Evolutionary conservation across 2,888 invertebrate species (phyloP).

Genomic region (Eupithecia insigniata): DNA sequence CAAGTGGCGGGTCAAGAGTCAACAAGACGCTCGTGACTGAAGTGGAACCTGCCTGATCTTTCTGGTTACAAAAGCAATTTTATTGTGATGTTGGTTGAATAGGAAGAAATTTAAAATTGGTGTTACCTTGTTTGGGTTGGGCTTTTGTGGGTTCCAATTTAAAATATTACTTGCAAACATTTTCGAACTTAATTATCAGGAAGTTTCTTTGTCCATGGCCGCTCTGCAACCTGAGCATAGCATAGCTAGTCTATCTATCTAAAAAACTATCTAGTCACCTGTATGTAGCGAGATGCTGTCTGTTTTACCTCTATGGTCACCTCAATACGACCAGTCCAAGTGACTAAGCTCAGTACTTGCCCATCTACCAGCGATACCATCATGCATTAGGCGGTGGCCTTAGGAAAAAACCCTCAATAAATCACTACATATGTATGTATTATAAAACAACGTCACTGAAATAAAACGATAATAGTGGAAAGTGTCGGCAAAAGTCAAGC

Average conservation of each 20-base stretch:
- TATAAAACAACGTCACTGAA: too few species aligned
- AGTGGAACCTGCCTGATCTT: neutral
- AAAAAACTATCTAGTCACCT: neutral
- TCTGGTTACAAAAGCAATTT: conserved; percentile 6
- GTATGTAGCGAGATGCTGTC: neutral
- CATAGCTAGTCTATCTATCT: too few species aligned
- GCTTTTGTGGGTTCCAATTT: neutral
- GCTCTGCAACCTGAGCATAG: too few species aligned
- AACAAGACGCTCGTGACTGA: conserved; percentile 22
- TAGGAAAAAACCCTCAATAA: too few species aligned
- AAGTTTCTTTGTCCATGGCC: too few species aligned
- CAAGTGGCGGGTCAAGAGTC: conserved; percentile 23
- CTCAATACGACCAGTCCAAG: neutral
- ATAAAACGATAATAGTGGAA: too few species aligned
- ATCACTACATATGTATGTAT: too few species aligned
- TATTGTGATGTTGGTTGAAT: conserved; percentile 5
- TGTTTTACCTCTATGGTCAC: neutral
- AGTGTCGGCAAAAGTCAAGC: too few species aligned
- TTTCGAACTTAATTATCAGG: too few species aligned
- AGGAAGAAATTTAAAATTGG: conserved; percentile 10
- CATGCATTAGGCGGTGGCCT: too few species aligned
- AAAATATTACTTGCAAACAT: neutral
- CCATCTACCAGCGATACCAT: too few species aligned
- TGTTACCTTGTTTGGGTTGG: neutral
- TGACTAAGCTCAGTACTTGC: neutral